Evolutionary conservation across 2,797 vertebrate genomes (phyloP), one percentile per base, ranked within the genome.

Genomic region (Danio jaintianensis): DNA sequence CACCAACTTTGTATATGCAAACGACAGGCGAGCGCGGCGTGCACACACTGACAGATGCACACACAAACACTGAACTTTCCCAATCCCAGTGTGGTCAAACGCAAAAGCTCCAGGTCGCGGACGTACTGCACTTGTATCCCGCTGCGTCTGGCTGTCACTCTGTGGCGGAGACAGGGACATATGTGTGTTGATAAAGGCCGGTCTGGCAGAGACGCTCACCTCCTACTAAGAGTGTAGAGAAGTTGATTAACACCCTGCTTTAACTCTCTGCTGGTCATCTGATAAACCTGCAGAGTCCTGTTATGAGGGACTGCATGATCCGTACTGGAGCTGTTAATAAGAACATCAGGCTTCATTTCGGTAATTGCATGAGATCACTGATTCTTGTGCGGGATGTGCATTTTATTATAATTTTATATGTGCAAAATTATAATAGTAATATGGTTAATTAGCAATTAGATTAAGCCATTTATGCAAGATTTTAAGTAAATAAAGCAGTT

Each of bases 1-100:
- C 89, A 91, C 85, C 43, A 29, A 85, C 90, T 94, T 93, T 94
- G 92, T 91, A 90, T 91, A 92, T 93, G 92, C 89, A 94, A 95
- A 93, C 75, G 67, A 85, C 82, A 88, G 87, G 86, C 83, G 89
- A 91, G 88, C 86, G 78, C 72, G 58, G 70, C 82, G 64, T 78
- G 66, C 78, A 72, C 69, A 66, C 78, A 63, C 42, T 10, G 42
- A 56, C 59, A 59, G 62, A 20, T 81, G 40, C 58, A 47, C 42
- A 78, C 69, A 42, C 74, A 73, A 59, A 64, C 71, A 22, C 64
- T 52, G 64, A 73, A 68, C 72, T 61, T 79, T 69, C 69, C 73
- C 79, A 22, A 73, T 53, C 71, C 40, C 64, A 64, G 66, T 52
- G 67, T 72, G 78, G 71, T 70, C 62, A 76, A 11, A 75, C 47